Percentiles rank a stretch among this genome's conserved stretches.
phyloP scores from a whole-genome alignment of 2,888 invertebrate genomes.

The Laothoe populi region DNA sequence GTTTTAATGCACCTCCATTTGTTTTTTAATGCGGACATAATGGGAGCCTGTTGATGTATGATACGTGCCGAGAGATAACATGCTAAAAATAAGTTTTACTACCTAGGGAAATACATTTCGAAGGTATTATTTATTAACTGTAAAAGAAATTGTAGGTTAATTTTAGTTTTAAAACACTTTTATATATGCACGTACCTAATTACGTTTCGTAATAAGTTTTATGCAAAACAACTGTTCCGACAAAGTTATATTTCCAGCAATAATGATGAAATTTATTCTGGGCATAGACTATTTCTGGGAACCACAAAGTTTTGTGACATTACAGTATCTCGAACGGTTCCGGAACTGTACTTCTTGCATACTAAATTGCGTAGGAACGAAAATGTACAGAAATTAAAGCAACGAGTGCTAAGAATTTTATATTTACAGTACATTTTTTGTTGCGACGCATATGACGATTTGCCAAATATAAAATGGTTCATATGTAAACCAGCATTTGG shows the following conservation, averaged over 20 bases:
- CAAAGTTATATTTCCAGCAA: not conserved
- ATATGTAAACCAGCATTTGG: too few relatives aligned
- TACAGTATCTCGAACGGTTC: slow-evolving; percentile 21
- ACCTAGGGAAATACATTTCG: not conserved
- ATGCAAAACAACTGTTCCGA: not conserved
- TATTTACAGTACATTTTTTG: slow-evolving; percentile 3
- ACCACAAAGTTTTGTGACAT: slow-evolving; percentile 16
- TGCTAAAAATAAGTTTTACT: slow-evolving; percentile 8
- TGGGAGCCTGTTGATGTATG: slow-evolving; percentile 15
- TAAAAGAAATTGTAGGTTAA: not conserved
- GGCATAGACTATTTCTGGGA: slow-evolving; percentile 5
- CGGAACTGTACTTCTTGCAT: slow-evolving; percentile 23
- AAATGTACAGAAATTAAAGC: slow-evolving; percentile 14
- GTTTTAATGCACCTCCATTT: slow-evolving; percentile 19
- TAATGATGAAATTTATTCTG: slow-evolving; percentile 9
- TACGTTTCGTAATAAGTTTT: not conserved
- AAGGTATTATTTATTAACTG: slow-evolving; percentile 1
- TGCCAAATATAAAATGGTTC: not conserved
- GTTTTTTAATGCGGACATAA: slow-evolving; percentile 23
- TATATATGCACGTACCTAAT: not conserved
- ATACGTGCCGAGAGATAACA: slow-evolving; percentile 13
- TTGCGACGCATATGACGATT: too few relatives aligned
- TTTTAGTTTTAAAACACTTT: slow-evolving; percentile 3
- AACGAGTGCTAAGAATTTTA: slow-evolving; percentile 17
- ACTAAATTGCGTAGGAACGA: slow-evolving; percentile 17